Evolutionary conservation across 2,113 vertebrate species (phyloP).

Genomic region (Rana temporaria): DNA sequence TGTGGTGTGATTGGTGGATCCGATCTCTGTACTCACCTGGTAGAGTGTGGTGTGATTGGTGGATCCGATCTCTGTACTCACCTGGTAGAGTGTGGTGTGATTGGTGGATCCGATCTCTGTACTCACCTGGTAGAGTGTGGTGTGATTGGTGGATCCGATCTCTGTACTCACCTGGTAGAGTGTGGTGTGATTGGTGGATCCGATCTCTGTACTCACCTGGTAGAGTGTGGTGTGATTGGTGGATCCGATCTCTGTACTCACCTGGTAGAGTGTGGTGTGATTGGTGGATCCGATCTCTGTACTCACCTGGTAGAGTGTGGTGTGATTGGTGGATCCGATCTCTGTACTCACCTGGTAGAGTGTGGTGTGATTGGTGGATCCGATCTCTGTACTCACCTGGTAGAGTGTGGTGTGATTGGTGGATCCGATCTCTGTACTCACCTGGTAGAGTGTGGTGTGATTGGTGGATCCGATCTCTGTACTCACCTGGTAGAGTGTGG

Average conservation of each 20-base stretch:
- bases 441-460: constrained; percentile 85
- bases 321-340: constrained; percentile 76
- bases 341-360: too few relatives aligned
- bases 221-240: constrained; percentile 82
- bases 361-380: constrained; percentile 77
- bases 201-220: too few relatives aligned
- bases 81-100: constrained; percentile 85
- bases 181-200: constrained; percentile 77
- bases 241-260: too few relatives aligned
- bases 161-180: too few relatives aligned
- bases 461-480: too few relatives aligned
- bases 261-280: constrained; percentile 85
- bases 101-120: too few relatives aligned
- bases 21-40: too few relatives aligned
- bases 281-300: too few relatives aligned
- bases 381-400: too few relatives aligned
- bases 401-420: constrained; percentile 82
- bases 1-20: constrained; percentile 77
- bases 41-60: constrained; percentile 82
- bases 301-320: constrained; percentile 85
- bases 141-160: constrained; percentile 76
- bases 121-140: constrained; percentile 85
- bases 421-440: too few relatives aligned
- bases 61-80: too few relatives aligned
- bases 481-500: constrained; percentile 85